Base-by-base conservation (phyloP, 2,113 vertebrate species). In the Hippocampus guttulatus region DNA sequence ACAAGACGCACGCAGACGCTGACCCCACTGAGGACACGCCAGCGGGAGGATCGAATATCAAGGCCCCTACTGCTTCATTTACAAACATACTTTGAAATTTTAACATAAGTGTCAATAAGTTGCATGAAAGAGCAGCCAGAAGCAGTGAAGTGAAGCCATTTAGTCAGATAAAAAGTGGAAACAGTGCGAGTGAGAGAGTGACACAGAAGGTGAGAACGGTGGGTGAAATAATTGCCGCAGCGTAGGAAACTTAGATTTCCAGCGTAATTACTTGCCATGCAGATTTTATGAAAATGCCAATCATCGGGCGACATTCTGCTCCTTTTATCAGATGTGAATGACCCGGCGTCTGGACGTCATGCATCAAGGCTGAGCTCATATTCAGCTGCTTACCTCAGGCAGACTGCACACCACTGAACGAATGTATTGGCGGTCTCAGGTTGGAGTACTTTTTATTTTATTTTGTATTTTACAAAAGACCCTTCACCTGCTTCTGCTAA, bases 1-100 rank as follows among this genome's bases (percentile, higher is more conserved):
- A 16, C 72, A 12, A 25, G 77, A 69, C 80, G 52, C 74, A 85
- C 79, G 23, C 62, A n/a, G 20, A 64, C 41, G 52, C 73, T 89
- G 86, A 88, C 88, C 87, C 76, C 76, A 73, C 69, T 85, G 77
- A 88, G 85, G 83, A 88, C 77, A 69, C 78, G 57, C 51, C 74
- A 78, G 75, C 74, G 73, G 69, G 75, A 76, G 74, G 86, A 85
- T 89, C 81, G 82, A 82, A 88, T 88, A 86, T 85, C 85, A 58
- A 63, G 78, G 78, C 76, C 81, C 73, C 68, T 70, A 74, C 75
- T 69, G 81, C 69, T 78, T 77, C 70, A 69, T 67, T 75, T 74
- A 83, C 61, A 55, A 73, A 67, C 38, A 45, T 9, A 65, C n/a
- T 45, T 45, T 25, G 27, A 61, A 33, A 33, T 61, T 20, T 47